Evolutionary conservation across 2,888 invertebrate species (phyloP), one percentile per base, ranked within the genome.

Genomic region (Asteroscopus sphinx): DNA sequence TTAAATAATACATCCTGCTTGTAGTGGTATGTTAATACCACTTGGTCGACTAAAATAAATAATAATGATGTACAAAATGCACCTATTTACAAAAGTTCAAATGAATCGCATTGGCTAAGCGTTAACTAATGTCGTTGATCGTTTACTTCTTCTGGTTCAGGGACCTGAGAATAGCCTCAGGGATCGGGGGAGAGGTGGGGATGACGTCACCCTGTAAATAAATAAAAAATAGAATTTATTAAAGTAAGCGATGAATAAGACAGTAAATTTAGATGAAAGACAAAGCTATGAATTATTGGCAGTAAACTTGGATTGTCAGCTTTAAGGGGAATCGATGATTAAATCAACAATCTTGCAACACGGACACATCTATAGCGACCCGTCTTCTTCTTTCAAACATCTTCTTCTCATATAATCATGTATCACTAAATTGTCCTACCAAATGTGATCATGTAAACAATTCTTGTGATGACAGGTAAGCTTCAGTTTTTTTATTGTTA

Each of bases 181-280:
- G 95, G 15, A 95, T 87, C 45, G 94, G 91, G 3, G 91, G 95
- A 8, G 95, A 86, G 11, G 93, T 94, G 25, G 95, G 95, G 60
- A 95, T 68, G 15, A 85, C 83, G 56, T 86, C 84, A 73, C 93
- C 89, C 93, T 93, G 83, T 15, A 83, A 85, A 48, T 25, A 59
- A 51, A 49, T 37, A 56, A 62, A 39, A 48, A 21, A 26, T 15
- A 30, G 26, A 11, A 41, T 9, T n/a, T n/a, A n/a, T 15, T 1
- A 28, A 41, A 36, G 7, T 3, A 3, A 6, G 6, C 3, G n/a
- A 28, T 8, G 0, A 25, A n/a, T n/a, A n/a, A n/a, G n/a, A n/a
- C n/a, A n/a, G n/a, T n/a, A n/a, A n/a, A n/a, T n/a, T n/a, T 21
- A 21, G 4, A 3, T 21, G 21, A 1, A 21, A 21, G 21, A 21